Evolutionary conservation across 1,140 invertebrate species (phyloP).

Genomic region (Galleria mellonella): DNA sequence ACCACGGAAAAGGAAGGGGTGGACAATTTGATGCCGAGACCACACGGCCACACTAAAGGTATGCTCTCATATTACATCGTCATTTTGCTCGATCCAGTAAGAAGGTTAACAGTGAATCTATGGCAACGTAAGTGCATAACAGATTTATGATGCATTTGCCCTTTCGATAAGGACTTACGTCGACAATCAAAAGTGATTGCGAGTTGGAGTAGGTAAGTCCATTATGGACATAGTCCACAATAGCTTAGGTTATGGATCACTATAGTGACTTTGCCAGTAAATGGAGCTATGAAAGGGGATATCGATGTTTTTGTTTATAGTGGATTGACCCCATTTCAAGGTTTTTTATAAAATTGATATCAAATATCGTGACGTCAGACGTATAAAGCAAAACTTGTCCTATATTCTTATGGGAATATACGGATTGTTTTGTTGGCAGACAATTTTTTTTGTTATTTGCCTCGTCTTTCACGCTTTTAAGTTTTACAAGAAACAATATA

Average conservation of each 20-base stretch:
- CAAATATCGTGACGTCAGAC: background rate
- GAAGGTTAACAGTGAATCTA: no score
- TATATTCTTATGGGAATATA: background rate
- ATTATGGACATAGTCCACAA: background rate
- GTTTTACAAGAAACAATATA: no score
- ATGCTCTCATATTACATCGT: no score
- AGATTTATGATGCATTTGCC: background rate
- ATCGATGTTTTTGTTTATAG: constrained; percentile 1
- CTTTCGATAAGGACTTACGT: background rate
- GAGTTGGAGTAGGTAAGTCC: background rate
- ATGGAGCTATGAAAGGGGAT: background rate
- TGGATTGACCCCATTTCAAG: background rate
- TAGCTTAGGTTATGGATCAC: background rate
- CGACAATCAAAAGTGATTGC: constrained; percentile 3
- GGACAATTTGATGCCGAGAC: no score
- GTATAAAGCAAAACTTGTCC: background rate
- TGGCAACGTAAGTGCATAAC: no score
- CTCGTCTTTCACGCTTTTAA: no score
- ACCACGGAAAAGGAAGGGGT: no score
- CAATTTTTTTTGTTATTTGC: background rate
- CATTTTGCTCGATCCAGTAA: no score
- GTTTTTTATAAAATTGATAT: background rate
- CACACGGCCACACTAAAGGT: no score
- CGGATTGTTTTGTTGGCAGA: background rate
- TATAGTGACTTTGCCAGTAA: background rate